Conservation (phyloP, 2,888 invertebrate genomes). For the Coenonympha glycerion region DNA sequence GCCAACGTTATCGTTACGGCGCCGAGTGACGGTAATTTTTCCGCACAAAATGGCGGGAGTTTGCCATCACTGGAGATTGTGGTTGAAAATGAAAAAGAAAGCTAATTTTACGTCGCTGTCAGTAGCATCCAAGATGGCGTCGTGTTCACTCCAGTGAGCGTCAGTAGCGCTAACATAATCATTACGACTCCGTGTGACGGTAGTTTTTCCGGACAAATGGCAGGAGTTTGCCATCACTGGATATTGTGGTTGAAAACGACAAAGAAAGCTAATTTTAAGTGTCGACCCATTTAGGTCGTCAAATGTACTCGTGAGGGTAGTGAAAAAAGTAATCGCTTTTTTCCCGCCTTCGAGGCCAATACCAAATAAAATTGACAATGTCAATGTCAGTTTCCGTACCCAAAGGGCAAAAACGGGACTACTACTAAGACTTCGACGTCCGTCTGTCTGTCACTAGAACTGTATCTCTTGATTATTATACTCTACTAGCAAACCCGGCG, state of each 20-base stretch:
- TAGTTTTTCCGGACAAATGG: neutral
- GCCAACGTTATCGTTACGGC: neutral
- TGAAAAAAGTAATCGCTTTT: too few relatives aligned
- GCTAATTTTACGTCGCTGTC: neutral
- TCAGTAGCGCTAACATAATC: neutral
- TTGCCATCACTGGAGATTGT: neutral
- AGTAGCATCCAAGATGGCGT: slow-evolving; percentile 12
- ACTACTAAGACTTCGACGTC: too few relatives aligned
- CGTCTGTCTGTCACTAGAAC: too few relatives aligned
- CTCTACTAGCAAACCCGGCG: too few relatives aligned
- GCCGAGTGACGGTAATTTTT: neutral
- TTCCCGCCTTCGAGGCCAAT: too few relatives aligned
- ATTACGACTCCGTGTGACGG: neutral
- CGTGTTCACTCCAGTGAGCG: neutral
- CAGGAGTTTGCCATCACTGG: neutral
- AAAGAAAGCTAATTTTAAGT: too few relatives aligned
- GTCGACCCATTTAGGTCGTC: too few relatives aligned
- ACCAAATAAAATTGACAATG: too few relatives aligned
- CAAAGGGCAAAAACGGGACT: too few relatives aligned
- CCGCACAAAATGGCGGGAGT: neutral
- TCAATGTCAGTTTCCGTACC: too few relatives aligned
- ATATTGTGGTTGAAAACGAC: neutral
- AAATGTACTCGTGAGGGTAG: too few relatives aligned
- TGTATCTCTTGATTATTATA: too few relatives aligned
- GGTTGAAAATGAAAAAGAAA: neutral